Conservation (phyloP, 37 sponge, comb jelly and placozoan species). For the Amphimedon queenslandica region DNA sequence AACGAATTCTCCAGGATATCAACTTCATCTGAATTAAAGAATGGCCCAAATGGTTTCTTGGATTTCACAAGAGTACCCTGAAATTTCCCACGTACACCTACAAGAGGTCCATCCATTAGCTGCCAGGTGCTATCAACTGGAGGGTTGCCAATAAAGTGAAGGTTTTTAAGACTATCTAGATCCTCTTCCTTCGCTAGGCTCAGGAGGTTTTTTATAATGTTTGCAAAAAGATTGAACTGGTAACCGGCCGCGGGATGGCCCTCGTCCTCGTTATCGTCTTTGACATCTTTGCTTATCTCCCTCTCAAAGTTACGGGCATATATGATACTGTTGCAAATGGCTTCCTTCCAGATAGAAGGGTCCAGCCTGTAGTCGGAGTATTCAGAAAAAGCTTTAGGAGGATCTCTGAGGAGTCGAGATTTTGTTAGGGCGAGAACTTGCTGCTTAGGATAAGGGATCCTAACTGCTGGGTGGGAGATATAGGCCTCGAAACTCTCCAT, state of each 20-base stretch:
- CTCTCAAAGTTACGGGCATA: slow-evolving; percentile 22
- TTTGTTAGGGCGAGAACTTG: not conserved
- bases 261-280: too few relatives aligned
- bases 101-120: not conserved
- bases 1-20: too few relatives aligned
- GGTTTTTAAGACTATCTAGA: too few relatives aligned
- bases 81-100: slow-evolving; percentile 45
- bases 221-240: too few relatives aligned
- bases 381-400: not conserved
- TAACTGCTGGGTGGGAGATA: not conserved
- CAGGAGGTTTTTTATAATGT: too few relatives aligned
- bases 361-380: not conserved
- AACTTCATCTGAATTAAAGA: too few relatives aligned
- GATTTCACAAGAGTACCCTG: slow-evolving; percentile 31
- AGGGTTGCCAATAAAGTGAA: too few relatives aligned
- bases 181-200: too few relatives aligned
- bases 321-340: not conserved
- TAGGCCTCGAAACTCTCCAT: too few relatives aligned
- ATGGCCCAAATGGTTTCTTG: slow-evolving; percentile 18
- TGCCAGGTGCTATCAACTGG: slow-evolving; percentile 34
- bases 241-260: too few relatives aligned
- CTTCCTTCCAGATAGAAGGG: not conserved
- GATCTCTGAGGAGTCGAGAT: not conserved
- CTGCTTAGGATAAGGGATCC: not conserved
- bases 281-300: too few relatives aligned